phyloP scores from a whole-genome alignment of 2,797 vertebrate species.

The Microctenopoma stevenorrisi region DNA sequence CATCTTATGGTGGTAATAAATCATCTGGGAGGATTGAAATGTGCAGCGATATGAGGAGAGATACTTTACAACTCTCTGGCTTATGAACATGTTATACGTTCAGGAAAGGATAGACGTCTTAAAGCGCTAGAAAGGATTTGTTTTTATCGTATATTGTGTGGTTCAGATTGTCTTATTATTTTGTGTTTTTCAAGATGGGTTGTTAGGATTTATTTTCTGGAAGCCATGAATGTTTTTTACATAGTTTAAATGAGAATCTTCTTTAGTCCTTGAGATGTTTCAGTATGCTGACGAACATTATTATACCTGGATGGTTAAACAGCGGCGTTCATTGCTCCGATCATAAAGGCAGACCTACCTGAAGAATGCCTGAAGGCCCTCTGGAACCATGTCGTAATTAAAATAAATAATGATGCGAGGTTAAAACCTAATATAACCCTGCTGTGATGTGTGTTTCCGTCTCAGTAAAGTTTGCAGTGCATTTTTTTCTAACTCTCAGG shows the following conservation, averaged over 20 bases:
- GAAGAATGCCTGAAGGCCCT: constrained; percentile 17
- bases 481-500: constrained; percentile 37
- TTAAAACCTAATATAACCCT: constrained; percentile 34
- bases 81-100: constrained; percentile 20
- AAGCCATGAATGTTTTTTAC: too few relatives aligned
- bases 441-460: constrained; percentile 8
- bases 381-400: constrained; percentile 30
- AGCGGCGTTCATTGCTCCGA: not conserved
- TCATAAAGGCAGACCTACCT: constrained; percentile 1
- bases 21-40: constrained; percentile 62
- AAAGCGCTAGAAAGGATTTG: constrained; percentile 17
- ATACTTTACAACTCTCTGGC: constrained; percentile 36
- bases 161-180: constrained; percentile 38
- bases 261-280: not conserved
- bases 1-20: constrained; percentile 61
- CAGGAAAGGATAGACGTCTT: constrained; percentile 19
- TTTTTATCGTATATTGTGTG: constrained; percentile 33
- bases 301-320: not conserved
- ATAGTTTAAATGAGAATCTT: not conserved
- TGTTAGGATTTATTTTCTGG: too few relatives aligned
- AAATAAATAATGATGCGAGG: constrained; percentile 24
- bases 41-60: constrained; percentile 28
- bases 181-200: not conserved
- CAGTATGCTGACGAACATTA: not conserved
- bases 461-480: constrained; percentile 40